Base-by-base conservation (phyloP, 2,888 invertebrate genomes). In the Morpho achilles region DNA sequence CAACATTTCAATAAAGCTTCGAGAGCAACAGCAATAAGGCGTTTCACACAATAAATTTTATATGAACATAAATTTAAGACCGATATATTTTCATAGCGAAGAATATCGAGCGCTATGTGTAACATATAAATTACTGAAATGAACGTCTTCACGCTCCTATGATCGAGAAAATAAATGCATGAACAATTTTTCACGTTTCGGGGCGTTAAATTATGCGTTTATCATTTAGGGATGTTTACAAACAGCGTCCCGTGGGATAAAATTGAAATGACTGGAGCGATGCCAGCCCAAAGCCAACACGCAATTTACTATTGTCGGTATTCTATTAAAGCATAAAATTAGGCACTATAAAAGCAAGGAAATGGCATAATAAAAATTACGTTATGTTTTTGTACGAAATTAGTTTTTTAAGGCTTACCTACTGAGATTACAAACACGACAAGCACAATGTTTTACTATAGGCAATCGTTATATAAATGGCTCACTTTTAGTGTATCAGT, bases 221-320 rank as follows among this genome's bases (percentile, higher is more conserved):
- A 88, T 87, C 87, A 87, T 87, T 88, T 86, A 84, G 83, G 83
- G 83, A 82, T 87, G 87, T 89, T 89, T 87, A 87, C 87, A 81
- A 79, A 77, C 74, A 75, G 68, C 75, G 74, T 77, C 78, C 81
- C 81, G 77, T 80, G 79, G 80, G 80, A 79, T 84, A 77, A 84
- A 87, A 89, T 89, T 89, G 88, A 89, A 90, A 88, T 79, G 80
- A 84, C 86, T 90, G 89, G 89, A 90, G 77, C 79, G 63, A 61
- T 83, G 87, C 88, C 87, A 87, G 79, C 72, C 59, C 69, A 67
- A 65, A 62, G 70, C 74, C 75, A 75, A 75, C 77, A 77, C 74
- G 74, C 75, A 73, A 70, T 71, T 63, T 62, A 70, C 62, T 67
- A 66, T 69, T 68, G 71, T 69, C 68, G 66, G 64, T 66, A 62